Conservation (phyloP, 2,797 vertebrate genomes). For the Schizopygopsis pylzovi region DNA sequence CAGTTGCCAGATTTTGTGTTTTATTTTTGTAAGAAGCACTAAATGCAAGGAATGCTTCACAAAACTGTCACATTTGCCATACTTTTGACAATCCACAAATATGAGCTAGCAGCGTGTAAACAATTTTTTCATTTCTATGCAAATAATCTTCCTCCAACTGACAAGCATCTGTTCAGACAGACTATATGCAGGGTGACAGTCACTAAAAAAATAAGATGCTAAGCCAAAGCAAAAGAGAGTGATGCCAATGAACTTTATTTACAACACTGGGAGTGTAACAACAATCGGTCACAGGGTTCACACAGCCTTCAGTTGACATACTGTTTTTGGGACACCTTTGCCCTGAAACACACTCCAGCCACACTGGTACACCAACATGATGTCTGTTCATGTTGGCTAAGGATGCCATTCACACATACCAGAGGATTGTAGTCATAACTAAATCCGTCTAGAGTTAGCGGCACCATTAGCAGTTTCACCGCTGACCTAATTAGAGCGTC, state of each 20-base stretch:
- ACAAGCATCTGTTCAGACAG: conserved; percentile 30
- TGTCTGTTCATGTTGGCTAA: neutral
- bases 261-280: neutral
- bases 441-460: conserved; percentile 20
- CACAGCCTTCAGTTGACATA: neutral
- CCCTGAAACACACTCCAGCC: conserved; percentile 8
- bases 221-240: conserved; percentile 29
- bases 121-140: conserved; percentile 35
- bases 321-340: conserved; percentile 39
- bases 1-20: neutral
- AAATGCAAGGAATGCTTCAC: neutral
- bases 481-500: conserved; percentile 25
- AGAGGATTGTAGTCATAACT: conserved; percentile 17
- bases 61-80: neutral
- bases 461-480: conserved; percentile 35
- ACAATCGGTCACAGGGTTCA: neutral
- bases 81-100: conserved; percentile 22
- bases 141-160: conserved; percentile 26
- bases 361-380: neutral
- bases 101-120: conserved; percentile 28
- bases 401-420: conserved; percentile 37
- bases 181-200: conserved; percentile 23
- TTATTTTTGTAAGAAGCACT: neutral
- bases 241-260: conserved; percentile 13
- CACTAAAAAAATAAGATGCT: conserved; percentile 19